Evolutionary conservation across 2,113 vertebrate genomes (phyloP).

Genomic region (Pseudopipra pipra): DNA sequence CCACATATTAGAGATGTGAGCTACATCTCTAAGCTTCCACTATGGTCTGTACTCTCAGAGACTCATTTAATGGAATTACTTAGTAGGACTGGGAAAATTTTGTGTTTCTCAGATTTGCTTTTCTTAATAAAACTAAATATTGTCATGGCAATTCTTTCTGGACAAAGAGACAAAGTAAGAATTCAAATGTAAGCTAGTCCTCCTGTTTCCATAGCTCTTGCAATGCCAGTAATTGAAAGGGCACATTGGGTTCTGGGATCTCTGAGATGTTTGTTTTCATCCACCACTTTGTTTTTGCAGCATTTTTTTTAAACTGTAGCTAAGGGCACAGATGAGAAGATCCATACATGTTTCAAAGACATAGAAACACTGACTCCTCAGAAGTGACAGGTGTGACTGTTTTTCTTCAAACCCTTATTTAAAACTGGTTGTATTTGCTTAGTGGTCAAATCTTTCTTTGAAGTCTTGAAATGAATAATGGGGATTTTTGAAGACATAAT

Average conservation of each 20-base stretch:
- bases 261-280: not conserved
- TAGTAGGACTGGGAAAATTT: not conserved
- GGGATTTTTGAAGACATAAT: not conserved
- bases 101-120: not conserved
- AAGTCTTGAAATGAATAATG: not conserved
- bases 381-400: not conserved
- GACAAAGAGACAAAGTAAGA: not conserved
- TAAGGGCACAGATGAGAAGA: not conserved
- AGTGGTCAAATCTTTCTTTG: not conserved
- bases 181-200: not conserved
- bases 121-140: not conserved
- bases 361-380: not conserved
- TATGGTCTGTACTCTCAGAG: not conserved
- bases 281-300: not conserved
- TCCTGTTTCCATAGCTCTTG: not conserved
- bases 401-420: not conserved
- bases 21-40: not conserved
- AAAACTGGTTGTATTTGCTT: not conserved
- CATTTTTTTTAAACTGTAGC: not conserved
- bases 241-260: not conserved
- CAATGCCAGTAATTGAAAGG: not conserved
- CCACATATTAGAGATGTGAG: rapidly evolving
- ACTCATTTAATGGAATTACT: not conserved
- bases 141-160: not conserved
- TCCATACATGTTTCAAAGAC: not conserved